These are phyloP conservation scores for Carapus acus DNA, from an alignment of 2,797 vertebrate species.

Conservation along the genomic window DNA sequence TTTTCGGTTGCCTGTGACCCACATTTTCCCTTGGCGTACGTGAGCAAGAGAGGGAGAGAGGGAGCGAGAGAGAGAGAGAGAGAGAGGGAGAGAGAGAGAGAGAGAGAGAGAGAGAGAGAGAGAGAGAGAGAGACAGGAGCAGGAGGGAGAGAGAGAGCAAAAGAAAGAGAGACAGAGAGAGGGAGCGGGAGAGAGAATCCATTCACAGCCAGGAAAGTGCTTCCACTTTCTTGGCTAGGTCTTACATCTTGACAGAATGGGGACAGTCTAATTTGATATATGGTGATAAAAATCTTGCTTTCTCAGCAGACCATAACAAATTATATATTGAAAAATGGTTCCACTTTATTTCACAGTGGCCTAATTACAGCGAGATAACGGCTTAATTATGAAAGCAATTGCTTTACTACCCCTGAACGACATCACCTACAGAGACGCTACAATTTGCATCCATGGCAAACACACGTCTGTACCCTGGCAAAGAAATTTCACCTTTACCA, in stretches of 20 bases:
- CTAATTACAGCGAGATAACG: conserved; percentile 64
- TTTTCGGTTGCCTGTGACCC: conserved; percentile 57
- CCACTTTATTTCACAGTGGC: conserved; percentile 61
- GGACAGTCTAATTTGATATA: conserved; percentile 75
- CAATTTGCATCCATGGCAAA: conserved; percentile 14
- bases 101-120: conserved; percentile 30
- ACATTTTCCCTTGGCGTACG: conserved; percentile 43
- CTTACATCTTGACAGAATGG: conserved; percentile 70
- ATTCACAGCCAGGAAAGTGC: conserved; percentile 56
- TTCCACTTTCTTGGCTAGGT: conserved; percentile 55
- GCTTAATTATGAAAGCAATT: conserved; percentile 52
- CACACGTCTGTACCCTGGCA: conserved; percentile 3
- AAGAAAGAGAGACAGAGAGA: conserved; percentile 15
- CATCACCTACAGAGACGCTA: conserved; percentile 24
- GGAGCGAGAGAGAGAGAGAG: conserved; percentile 2
- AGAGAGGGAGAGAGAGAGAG: conserved; percentile 12
- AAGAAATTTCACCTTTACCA: conserved; percentile 1
- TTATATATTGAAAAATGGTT: conserved; percentile 60
- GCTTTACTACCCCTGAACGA: conserved; percentile 33
- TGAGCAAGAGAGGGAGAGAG: neutral
- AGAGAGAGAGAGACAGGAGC: conserved; percentile 12
- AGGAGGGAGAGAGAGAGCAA: conserved; percentile 10
- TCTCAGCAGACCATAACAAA: conserved; percentile 70
- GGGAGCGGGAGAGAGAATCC: conserved; percentile 35
- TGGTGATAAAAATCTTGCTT: conserved; percentile 69